These are phyloP conservation scores for Margaritifera margaritifera DNA, from an alignment of 2,888 invertebrate species.

Conservation along the genomic window DNA sequence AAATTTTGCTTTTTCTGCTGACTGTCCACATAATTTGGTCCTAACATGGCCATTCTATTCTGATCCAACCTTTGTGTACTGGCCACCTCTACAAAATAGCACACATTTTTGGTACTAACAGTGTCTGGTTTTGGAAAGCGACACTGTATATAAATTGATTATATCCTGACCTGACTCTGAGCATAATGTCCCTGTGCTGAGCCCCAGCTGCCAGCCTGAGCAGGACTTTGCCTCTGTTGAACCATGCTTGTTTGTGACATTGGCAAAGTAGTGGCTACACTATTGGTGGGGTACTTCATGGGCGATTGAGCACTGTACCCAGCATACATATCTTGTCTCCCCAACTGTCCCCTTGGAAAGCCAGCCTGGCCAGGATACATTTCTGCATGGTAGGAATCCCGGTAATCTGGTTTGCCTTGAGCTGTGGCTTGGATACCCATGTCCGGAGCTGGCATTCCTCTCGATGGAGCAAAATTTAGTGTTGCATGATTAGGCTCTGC, in stretches of 20 bases:
- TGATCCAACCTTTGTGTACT: background rate
- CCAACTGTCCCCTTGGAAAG: slow-evolving; percentile 28
- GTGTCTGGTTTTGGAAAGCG: too few species aligned
- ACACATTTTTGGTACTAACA: too few species aligned
- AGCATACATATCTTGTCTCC: slow-evolving; percentile 50
- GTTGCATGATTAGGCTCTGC: slow-evolving; percentile 53
- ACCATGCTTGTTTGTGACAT: slow-evolving; percentile 38
- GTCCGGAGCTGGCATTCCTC: slow-evolving; percentile 48
- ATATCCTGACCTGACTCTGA: slow-evolving; percentile 50
- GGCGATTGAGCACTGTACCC: slow-evolving; percentile 49
- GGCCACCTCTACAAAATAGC: too few species aligned
- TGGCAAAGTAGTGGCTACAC: slow-evolving; percentile 50
- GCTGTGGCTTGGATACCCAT: slow-evolving; percentile 42
- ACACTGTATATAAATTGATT: background rate
- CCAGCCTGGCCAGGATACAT: slow-evolving; percentile 21
- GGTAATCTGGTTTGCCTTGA: slow-evolving; percentile 47
- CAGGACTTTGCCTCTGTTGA: slow-evolving; percentile 55
- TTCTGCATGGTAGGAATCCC: slow-evolving; percentile 37
- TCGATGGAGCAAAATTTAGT: slow-evolving; percentile 42
- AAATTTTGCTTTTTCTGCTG: slow-evolving; percentile 14
- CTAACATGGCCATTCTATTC: slow-evolving; percentile 20
- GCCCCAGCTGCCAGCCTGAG: slow-evolving; percentile 51
- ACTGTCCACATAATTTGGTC: slow-evolving; percentile 30
- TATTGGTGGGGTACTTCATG: slow-evolving; percentile 59
- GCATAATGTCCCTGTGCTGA: slow-evolving; percentile 52